Base-by-base conservation (phyloP, 64 coral and sea anemone species). In the Trachythela sp. region DNA sequence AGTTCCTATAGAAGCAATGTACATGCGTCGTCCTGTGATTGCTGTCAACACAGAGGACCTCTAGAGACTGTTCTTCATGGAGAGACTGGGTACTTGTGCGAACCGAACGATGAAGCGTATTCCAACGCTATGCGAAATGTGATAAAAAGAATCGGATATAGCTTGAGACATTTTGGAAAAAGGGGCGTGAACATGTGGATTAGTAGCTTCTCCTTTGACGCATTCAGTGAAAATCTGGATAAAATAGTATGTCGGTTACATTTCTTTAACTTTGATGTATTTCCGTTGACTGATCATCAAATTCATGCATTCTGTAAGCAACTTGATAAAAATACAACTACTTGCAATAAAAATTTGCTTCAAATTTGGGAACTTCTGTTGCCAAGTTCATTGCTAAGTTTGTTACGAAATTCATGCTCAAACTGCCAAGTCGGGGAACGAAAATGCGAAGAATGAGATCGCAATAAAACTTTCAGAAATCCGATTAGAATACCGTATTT, bases 201-300 rank as follows among this genome's bases (percentile, higher is more conserved):
- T 34, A 91, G 85, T 43, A 94, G 95, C 89, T 99, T 99, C 91
- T 99, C 96, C 14, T 99, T 99, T 93, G 91, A 99, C 49, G 96
- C 89, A 4, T 99, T 99, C 92, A 91, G 93, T 4, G 48, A 93
- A 42, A 91, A 99, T 32, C 89, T 98, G 48, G 90, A 94, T 64
- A 91, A 87, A 38, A 92, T 94, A 88, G 93, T 98, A 97, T 97
- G 95, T 97, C 88, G 80, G 27, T 93, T 92, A 34, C 92, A 92
- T 90, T 92, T 97, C 40, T 49, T 89, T 59, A 48, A 88, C 40
- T 97, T 97, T 88, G 88, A 97, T 97, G 92, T 88, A 37, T 97
- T 94, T 64, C 84, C 37, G 36, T 94, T 48, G 95, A 97, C 48
- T 97, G 90, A 85, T 52, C 42, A 11, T 6, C 11, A 45, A 45